Conservation (phyloP, 2,113 vertebrate species). For the Gadus chalcogrammus region DNA sequence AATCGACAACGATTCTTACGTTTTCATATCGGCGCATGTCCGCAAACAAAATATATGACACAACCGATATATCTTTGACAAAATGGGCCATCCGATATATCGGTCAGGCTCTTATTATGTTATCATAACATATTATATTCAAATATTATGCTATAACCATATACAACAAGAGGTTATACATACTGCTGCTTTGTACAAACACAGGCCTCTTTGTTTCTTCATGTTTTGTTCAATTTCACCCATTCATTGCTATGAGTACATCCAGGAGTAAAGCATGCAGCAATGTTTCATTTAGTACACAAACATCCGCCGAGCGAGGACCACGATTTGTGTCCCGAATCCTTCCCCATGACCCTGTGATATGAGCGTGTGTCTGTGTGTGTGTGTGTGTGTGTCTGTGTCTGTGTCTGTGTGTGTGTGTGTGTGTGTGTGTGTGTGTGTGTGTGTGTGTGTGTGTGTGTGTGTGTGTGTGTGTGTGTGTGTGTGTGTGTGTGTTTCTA, state of each 20-base stretch:
- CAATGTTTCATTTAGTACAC: conserved; percentile 5
- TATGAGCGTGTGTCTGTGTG: conserved; percentile 2
- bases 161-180: no score
- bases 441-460: neutral
- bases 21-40: no score
- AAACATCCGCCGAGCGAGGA: conserved; percentile 28
- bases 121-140: no score
- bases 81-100: no score
- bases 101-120: no score
- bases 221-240: neutral
- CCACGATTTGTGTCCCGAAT: conserved; percentile 20
- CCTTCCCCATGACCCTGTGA: conserved; percentile 24
- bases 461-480: conserved; percentile 5
- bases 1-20: no score
- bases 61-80: no score
- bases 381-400: conserved; percentile 6
- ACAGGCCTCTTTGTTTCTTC: no score
- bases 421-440: neutral
- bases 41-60: no score
- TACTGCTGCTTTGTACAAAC: no score
- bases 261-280: conserved; percentile 15
- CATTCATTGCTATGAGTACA: neutral
- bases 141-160: no score
- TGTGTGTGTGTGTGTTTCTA: conserved; percentile 21
- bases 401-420: conserved; percentile 11